A percentile compares a stretch with the other conserved stretches of the same genome.
Evolutionary conservation across 2,797 vertebrate species (phyloP).

Genomic region (Merluccius polli): DNA sequence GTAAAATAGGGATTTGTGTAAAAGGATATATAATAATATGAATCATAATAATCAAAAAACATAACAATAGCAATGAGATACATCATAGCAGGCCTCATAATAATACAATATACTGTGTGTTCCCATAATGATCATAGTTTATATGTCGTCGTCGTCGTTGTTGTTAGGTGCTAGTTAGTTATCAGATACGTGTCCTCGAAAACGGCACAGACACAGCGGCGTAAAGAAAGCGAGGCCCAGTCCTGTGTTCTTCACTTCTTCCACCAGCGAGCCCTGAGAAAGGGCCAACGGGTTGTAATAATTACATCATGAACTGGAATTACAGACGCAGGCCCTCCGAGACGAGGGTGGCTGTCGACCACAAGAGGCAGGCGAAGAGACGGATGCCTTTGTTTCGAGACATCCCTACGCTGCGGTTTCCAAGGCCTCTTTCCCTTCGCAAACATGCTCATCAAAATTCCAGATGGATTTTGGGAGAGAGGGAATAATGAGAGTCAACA

Average conservation of each 20-base stretch:
- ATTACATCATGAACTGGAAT: slow-evolving; percentile 68
- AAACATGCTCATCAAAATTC: slow-evolving; percentile 75
- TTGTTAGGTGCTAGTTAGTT: not conserved
- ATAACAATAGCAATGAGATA: not conserved
- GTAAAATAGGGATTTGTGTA: too few relatives aligned
- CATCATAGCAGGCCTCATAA: too few relatives aligned
- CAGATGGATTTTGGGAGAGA: slow-evolving; percentile 66
- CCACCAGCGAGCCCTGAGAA: not conserved
- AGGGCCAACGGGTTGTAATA: slow-evolving; percentile 62
- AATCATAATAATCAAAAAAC: not conserved
- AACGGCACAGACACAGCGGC: too few relatives aligned
- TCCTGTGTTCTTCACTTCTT: too few relatives aligned
- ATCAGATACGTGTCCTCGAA: too few relatives aligned
- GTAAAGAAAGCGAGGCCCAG: too few relatives aligned
- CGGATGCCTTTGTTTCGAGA: slow-evolving; percentile 75
- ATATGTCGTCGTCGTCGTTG: not conserved
- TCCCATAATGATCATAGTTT: not conserved
- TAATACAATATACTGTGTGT: not conserved
- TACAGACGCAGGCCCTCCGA: slow-evolving; percentile 62
- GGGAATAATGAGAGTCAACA: slow-evolving; percentile 73
- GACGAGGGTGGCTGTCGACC: slow-evolving; percentile 65
- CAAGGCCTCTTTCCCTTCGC: slow-evolving; percentile 68
- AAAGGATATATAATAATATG: not conserved
- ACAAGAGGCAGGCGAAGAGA: slow-evolving; percentile 70
- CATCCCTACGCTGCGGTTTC: slow-evolving; percentile 70